Evolutionary conservation across 92 coral and sea anemone species (phyloP).

Genomic region (Parazoanthus atlanticus): DNA sequence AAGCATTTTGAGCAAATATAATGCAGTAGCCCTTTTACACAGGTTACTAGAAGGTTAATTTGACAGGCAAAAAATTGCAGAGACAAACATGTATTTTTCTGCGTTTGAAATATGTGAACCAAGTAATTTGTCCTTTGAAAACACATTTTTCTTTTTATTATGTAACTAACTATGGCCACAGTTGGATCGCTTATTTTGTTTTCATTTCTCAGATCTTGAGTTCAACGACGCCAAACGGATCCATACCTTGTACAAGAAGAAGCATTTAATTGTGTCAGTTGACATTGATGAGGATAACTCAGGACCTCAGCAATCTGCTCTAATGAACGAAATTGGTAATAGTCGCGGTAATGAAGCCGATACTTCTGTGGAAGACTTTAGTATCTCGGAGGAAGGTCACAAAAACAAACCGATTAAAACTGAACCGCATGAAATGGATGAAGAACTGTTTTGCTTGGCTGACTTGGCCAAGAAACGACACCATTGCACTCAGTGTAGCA

Average conservation of each 20-base stretch:
- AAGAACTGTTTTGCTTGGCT: constrained; percentile 21
- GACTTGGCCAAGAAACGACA: background rate
- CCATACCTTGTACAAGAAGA: too few relatives aligned
- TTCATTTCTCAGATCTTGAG: background rate
- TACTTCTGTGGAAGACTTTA: background rate
- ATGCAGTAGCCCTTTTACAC: too few relatives aligned
- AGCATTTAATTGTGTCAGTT: background rate
- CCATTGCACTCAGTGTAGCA: background rate
- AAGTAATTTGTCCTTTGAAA: too few relatives aligned
- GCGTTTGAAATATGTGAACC: too few relatives aligned
- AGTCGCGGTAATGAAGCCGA: background rate
- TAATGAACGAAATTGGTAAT: background rate
- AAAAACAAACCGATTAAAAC: background rate
- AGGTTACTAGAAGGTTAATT: too few relatives aligned
- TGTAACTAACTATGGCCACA: too few relatives aligned
- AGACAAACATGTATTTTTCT: too few relatives aligned
- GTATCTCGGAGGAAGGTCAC: too few relatives aligned
- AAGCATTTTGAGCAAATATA: too few relatives aligned
- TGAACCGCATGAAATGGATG: background rate
- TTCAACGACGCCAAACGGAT: background rate
- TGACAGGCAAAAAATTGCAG: too few relatives aligned
- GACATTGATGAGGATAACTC: background rate
- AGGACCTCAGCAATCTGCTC: background rate
- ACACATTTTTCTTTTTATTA: too few relatives aligned
- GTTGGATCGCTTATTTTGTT: background rate